These are phyloP conservation scores for Leucophenga montana DNA, from an alignment of 2,888 invertebrate genomes.

Conservation along the genomic window DNA sequence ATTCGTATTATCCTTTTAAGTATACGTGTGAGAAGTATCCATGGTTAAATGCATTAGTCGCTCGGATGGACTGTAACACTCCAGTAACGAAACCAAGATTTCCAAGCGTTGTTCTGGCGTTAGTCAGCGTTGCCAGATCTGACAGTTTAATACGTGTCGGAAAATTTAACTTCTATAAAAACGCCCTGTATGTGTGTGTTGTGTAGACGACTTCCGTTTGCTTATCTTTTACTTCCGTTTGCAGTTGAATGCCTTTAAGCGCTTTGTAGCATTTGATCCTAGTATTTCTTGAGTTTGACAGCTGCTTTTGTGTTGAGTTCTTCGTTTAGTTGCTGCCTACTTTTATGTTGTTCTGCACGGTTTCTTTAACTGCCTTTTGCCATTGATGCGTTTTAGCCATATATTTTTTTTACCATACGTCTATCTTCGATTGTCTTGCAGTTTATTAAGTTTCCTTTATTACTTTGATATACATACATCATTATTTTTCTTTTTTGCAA, in stretches of 20 bases:
- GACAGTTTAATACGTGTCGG: no score
- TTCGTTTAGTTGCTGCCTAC: not conserved
- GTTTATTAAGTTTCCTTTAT: conserved; percentile 24
- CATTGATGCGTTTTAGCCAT: not conserved
- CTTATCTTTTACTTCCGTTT: conserved; percentile 16
- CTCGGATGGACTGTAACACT: no score
- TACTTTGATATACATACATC: not conserved
- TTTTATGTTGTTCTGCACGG: not conserved
- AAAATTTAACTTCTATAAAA: no score
- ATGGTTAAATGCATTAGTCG: no score
- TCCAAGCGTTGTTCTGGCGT: no score
- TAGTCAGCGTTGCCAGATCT: no score
- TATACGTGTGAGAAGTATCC: no score
- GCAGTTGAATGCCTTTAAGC: not conserved
- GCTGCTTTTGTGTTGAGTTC: conserved; percentile 3
- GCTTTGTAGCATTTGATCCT: not conserved
- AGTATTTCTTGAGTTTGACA: not conserved
- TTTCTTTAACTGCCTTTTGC: not conserved
- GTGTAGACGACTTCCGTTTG: conserved; percentile 16
- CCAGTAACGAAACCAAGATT: no score
- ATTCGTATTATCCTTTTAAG: no score
- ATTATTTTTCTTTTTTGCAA: not conserved
- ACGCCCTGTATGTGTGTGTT: not conserved
- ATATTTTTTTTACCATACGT: not conserved
- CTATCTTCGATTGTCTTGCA: conserved; percentile 20